Base-by-base conservation (phyloP, 2,888 invertebrate genomes). In the Campoplex capitator region DNA sequence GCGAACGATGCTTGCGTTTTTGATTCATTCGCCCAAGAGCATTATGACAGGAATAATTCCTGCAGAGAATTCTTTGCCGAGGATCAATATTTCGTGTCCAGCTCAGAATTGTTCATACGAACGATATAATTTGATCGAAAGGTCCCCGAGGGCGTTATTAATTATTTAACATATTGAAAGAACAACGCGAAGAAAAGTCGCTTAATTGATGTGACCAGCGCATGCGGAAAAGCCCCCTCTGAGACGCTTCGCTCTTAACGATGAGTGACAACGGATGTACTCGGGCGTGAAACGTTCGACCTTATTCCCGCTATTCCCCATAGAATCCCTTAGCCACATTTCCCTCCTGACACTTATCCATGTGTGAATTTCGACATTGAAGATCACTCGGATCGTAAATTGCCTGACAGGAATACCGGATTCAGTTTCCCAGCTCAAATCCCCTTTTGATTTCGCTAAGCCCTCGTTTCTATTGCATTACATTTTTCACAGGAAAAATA, bases 161-260 rank as follows among this genome's bases (percentile, higher is more conserved):
- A 90, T 91, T 87, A 87, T 83, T 78, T 70, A 81, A 88, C 81
- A 68, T 74, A 77, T 85, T 81, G 58, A 16, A 80, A 54, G 83
- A 84, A 75, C 51, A 67, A 51, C 58, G 32, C 13, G 23, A 48
- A 79, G 56, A 67, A 70, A 88, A 84, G 86, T 83, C 78, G 62
- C 82, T 85, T 89, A 88, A 90, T 90, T 88, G 86, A 81, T 4
- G 56, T 71, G 87, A 70, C 71, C 71, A 74, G 28, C 75, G 70
- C 54, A 67, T 13, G 45, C 38, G 71, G 42, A 71, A 77, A 51
- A 23, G 23, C 23, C 32, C 80, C 85, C 81, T 32, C 48, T 28
- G 84, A 58, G n/a, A 62, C 70, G 7, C 7, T 79, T 45, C 7
- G 68, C 48, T 70, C 32, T 58, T 85, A 85, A 85, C 73, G 85